Percentiles rank a stretch among this genome's conserved stretches.
phyloP scores from a whole-genome alignment of 53 echinoderm and acorn worm genomes.

The Patiria pectinifera region DNA sequence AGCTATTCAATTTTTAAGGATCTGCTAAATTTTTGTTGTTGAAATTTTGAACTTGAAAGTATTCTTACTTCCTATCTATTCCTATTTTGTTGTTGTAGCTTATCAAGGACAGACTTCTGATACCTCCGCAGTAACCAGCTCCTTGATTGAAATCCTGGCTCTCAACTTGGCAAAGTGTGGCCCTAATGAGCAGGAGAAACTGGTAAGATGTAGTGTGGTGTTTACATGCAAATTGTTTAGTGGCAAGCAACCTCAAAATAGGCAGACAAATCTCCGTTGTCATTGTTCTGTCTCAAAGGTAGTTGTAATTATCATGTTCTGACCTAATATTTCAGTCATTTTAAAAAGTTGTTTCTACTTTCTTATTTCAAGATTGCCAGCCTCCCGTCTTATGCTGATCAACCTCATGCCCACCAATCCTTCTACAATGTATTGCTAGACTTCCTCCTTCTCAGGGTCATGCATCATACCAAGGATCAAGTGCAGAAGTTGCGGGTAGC shows the following conservation, averaged over 20 bases:
- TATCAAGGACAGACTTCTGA: not conserved
- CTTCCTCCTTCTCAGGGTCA: conserved; percentile 55
- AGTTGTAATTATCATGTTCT: too few relatives aligned
- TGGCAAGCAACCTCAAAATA: too few relatives aligned
- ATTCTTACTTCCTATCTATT: not conserved
- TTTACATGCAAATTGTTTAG: too few relatives aligned
- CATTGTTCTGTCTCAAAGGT: not conserved
- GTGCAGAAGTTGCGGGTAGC: conserved; percentile 47
- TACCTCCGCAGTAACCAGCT: conserved; percentile 3
- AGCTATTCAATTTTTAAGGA: too few relatives aligned
- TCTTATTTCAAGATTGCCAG: not conserved
- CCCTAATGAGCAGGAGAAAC: conserved; percentile 13
- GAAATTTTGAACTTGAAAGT: not conserved
- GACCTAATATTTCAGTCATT: too few relatives aligned
- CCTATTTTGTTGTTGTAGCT: not conserved
- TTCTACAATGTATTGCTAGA: conserved; percentile 58
- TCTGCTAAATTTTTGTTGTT: too few relatives aligned
- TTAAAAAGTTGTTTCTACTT: not conserved
- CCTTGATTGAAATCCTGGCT: conserved; percentile 59
- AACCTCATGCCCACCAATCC: conserved; percentile 4
- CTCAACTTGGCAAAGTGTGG: conserved; percentile 42
- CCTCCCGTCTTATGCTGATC: not conserved
- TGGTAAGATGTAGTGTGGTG: conserved; percentile 40
- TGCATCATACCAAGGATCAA: conserved; percentile 32
- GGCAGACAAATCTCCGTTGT: too few relatives aligned